These are phyloP conservation scores for Calypte anna DNA, from an alignment of 2,113 vertebrate species.

Conservation along the genomic window DNA sequence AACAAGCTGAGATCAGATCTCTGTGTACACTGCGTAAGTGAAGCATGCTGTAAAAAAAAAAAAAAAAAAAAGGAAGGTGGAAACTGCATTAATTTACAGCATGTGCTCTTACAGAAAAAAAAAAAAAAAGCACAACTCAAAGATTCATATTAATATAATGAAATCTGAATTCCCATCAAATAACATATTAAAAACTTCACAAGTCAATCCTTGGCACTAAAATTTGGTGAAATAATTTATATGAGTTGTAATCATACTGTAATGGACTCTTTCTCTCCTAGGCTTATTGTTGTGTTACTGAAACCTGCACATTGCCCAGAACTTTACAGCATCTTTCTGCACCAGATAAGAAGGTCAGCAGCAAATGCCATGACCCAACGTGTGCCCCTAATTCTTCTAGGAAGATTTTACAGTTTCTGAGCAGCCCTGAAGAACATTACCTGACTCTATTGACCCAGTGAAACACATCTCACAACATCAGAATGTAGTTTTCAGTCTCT, in stretches of 20 bases:
- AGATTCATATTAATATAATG: slow-evolving; percentile 3
- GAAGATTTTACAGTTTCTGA: background rate
- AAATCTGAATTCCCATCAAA: slow-evolving; percentile 31
- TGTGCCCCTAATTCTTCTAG: background rate
- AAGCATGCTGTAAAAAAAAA: background rate
- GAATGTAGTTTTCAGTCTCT: background rate
- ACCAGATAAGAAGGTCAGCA: background rate
- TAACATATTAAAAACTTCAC: background rate
- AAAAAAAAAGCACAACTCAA: background rate
- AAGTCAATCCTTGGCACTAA: background rate
- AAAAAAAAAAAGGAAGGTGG: background rate
- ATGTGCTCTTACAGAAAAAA: background rate
- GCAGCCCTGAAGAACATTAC: background rate
- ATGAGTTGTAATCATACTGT: slow-evolving; percentile 19
- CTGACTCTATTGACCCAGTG: background rate
- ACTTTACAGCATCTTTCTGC: background rate
- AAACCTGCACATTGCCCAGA: background rate
- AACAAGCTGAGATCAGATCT: slow-evolving; percentile 4
- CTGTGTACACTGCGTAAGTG: background rate
- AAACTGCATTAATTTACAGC: slow-evolving; percentile 5
- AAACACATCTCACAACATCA: background rate
- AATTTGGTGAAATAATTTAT: slow-evolving; percentile 24
- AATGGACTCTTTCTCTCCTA: background rate
- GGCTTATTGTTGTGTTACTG: slow-evolving; percentile 6
- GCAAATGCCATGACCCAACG: background rate